Base-by-base conservation (phyloP, 1,140 invertebrate genomes). In the Aleiodes sp. region DNA sequence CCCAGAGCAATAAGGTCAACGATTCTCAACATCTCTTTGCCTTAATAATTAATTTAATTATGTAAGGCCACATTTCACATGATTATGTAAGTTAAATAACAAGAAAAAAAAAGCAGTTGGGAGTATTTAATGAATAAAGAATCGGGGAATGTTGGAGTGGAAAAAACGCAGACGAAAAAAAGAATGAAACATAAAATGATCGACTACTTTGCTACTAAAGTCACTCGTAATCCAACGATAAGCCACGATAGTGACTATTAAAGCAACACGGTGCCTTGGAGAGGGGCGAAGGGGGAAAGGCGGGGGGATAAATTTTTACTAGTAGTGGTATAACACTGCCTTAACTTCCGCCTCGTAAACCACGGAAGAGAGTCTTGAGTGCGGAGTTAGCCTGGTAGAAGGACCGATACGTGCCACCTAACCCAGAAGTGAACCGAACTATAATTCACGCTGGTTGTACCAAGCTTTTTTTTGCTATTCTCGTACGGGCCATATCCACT, bases 391-490 rank as follows among this genome's bases (percentile, higher is more conserved):
- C 46, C n/a, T n/a, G 69, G 59, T 71, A 71, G 74, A 75, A 74
- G 31, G 68, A 67, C 70, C 66, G 75, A 66, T 78, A 74, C 72
- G 73, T 63, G 70, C 73, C 72, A 71, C n/a, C n/a, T 69, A 73
- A 73, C 66, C 70, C 69, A 52, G 31, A 69, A n/a, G 70, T 71
- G n/a, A 71, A 70, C 74, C 60, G 69, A 73, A 77, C 70, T 73
- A 75, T 76, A 75, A 78, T 78, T 76, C 72, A 68, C 67, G 56
- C 61, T 72, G 75, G 70, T 75, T 52, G 16, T 52, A 68, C 60
- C 52, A 64, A 68, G 69, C 19, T 21, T n/a, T n/a, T n/a, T n/a
- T 52, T 52, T 62, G 37, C 74, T 70, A 73, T 70, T 71, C 73
- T 57, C 68, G 73, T 74, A 70, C 68, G 71, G 73, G 68, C 70